These are phyloP conservation scores for Gonatopus flavifemur DNA, from an alignment of 1,140 invertebrate genomes.

Conservation along the genomic window DNA sequence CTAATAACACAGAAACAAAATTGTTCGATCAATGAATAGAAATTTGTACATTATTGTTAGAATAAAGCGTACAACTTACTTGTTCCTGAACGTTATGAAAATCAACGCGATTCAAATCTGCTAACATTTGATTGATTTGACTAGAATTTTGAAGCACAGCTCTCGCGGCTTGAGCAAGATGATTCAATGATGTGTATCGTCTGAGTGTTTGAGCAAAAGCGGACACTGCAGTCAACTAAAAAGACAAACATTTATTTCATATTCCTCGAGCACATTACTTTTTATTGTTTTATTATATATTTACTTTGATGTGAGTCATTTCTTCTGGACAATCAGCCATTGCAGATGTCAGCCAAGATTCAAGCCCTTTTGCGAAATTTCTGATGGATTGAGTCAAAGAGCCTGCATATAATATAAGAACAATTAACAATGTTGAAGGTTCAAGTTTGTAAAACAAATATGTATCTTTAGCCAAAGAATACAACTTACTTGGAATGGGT, in stretches of 20 bases:
- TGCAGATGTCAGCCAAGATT: constrained; percentile 83
- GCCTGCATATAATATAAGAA: constrained; percentile 55
- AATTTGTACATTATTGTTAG: neutral
- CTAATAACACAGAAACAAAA: constrained; percentile 39
- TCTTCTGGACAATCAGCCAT: constrained; percentile 83
- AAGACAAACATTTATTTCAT: constrained; percentile 10
- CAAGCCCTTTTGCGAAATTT: constrained; percentile 90
- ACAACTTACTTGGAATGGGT: constrained; percentile 81
- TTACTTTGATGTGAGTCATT: constrained; percentile 81
- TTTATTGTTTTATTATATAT: no score
- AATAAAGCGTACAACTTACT: constrained; percentile 50
- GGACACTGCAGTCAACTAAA: constrained; percentile 73
- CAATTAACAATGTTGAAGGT: neutral
- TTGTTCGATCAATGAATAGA: neutral
- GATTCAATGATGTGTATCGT: constrained; percentile 97
- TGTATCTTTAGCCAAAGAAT: neutral
- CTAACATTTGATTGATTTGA: constrained; percentile 96
- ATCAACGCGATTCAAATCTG: constrained; percentile 95
- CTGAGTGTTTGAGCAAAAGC: constrained; percentile 93
- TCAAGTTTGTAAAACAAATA: neutral
- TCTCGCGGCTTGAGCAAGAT: constrained; percentile 93
- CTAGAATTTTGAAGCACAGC: constrained; percentile 94
- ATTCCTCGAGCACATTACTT: no score
- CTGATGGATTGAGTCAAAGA: constrained; percentile 90
- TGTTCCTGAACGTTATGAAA: constrained; percentile 93